These are phyloP conservation scores for Cavia aperea DNA, from an alignment of 2,113 vertebrate genomes.

Conservation along the genomic window DNA sequence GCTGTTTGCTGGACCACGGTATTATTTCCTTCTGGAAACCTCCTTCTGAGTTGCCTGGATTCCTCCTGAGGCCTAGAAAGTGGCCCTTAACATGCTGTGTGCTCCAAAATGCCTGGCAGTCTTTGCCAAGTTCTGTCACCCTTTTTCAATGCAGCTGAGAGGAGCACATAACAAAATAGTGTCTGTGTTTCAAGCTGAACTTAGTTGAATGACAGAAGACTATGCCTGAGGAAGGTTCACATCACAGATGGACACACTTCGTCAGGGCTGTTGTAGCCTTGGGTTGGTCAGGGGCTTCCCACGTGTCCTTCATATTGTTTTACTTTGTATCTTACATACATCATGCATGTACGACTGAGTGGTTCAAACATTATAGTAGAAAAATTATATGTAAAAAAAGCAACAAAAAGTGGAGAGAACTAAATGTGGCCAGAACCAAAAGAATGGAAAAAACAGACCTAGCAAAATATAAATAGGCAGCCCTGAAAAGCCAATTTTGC, in stretches of 20 bases:
- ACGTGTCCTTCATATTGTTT: not conserved
- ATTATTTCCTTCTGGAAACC: not conserved
- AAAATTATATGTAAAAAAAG: not conserved
- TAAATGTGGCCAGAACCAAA: not conserved
- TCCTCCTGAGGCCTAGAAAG: not conserved
- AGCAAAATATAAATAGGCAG: not conserved
- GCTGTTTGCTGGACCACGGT: rapidly evolving
- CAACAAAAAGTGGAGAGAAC: not conserved
- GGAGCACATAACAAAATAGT: not conserved
- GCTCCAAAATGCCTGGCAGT: not conserved
- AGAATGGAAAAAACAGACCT: not conserved
- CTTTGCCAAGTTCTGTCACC: not conserved
- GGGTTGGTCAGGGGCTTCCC: not conserved
- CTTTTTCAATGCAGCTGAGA: not conserved
- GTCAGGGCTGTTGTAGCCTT: not conserved
- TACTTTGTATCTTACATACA: not conserved
- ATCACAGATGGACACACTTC: not conserved
- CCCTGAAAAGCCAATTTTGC: not conserved
- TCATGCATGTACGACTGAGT: not conserved
- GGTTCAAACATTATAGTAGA: not conserved
- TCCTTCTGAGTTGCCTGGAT: not conserved
- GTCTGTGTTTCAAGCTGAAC: not conserved
- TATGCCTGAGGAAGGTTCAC: not conserved
- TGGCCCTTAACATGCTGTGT: not conserved
- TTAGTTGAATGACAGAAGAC: not conserved